phyloP scores from a whole-genome alignment of 2,113 vertebrate species.

The Cephalopterus ornatus region DNA sequence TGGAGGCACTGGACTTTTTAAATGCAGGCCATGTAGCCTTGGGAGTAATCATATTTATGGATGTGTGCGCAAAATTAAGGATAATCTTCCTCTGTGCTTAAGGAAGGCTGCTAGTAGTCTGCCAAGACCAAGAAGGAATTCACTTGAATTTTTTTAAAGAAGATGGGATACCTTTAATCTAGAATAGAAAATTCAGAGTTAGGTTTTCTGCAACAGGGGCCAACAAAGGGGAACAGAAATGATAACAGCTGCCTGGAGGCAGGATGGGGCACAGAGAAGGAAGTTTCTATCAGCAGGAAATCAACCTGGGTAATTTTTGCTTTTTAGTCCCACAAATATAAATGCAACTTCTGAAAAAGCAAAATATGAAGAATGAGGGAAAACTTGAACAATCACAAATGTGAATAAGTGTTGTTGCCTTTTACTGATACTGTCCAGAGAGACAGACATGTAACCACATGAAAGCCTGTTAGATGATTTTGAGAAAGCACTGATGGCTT shows the following conservation, averaged over 20 bases:
- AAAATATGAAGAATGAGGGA: neutral
- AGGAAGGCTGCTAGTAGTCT: neutral
- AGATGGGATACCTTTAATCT: neutral
- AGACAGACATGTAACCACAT: neutral
- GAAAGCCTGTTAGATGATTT: neutral
- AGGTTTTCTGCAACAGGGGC: neutral
- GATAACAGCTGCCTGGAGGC: neutral
- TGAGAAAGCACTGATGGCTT: neutral
- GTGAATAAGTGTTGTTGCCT: neutral
- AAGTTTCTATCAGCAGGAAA: slow-evolving; percentile 17
- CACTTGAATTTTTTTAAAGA: neutral
- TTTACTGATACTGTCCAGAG: neutral
- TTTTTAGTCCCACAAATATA: neutral
- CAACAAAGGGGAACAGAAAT: neutral
- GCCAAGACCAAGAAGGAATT: neutral
- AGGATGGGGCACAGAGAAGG: neutral
- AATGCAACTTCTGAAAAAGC: neutral
- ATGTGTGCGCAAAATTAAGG: neutral
- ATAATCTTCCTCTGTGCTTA: neutral
- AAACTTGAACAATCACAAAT: neutral
- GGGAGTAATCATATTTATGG: neutral
- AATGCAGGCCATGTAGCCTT: neutral
- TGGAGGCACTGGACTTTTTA: neutral
- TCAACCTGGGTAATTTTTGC: neutral
- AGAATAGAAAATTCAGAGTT: neutral